phyloP scores from a whole-genome alignment of 1,140 invertebrate genomes.

The Sinella curviseta region DNA sequence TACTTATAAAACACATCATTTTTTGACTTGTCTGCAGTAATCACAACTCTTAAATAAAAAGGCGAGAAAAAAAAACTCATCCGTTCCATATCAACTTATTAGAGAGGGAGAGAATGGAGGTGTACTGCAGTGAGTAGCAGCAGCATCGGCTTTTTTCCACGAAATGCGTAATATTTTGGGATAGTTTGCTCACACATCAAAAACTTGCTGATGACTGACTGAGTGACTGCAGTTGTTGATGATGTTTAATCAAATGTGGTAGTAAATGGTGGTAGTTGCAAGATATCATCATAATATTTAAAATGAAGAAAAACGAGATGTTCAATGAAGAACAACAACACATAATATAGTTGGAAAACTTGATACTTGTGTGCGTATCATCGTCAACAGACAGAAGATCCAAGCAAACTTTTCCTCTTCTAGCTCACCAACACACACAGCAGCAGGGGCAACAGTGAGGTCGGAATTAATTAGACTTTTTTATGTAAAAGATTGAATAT shows the following conservation, averaged over 20 bases:
- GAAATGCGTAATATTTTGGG: background rate
- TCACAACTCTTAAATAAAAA: slow-evolving; percentile 5
- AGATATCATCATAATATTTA: background rate
- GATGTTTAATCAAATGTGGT: slow-evolving; percentile 14
- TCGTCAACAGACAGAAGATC: too few relatives aligned
- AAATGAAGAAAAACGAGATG: slow-evolving; percentile 21
- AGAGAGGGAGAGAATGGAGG: background rate
- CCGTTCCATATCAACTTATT: background rate
- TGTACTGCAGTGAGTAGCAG: background rate
- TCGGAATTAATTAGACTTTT: slow-evolving; percentile 26
- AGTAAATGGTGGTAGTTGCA: background rate
- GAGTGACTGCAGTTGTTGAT: background rate
- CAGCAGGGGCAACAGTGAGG: slow-evolving; percentile 6
- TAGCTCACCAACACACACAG: background rate
- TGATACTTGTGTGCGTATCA: background rate
- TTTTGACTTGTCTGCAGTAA: background rate
- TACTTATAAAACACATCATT: background rate
- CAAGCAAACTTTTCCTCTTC: background rate
- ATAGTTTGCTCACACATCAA: slow-evolving; percentile 11
- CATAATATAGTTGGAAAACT: background rate
- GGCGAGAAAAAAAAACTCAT: background rate
- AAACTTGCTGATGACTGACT: slow-evolving; percentile 10
- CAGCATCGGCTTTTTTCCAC: background rate
- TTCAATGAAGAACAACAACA: background rate
- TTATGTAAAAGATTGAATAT: slow-evolving; percentile 19